These are phyloP conservation scores for Pimephales promelas DNA, from an alignment of 2,113 vertebrate species.

Conservation along the genomic window DNA sequence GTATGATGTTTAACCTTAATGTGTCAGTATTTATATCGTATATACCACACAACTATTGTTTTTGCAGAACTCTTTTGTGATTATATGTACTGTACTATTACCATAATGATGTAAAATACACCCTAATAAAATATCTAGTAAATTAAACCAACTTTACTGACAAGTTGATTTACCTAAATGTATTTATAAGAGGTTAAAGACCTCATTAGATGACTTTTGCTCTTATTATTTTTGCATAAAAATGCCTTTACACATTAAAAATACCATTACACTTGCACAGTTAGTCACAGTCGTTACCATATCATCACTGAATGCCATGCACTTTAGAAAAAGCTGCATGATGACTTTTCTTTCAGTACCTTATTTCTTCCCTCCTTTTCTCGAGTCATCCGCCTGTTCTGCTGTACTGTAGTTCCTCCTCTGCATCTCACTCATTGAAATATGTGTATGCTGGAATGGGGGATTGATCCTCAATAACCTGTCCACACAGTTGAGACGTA, in stretches of 20 bases:
- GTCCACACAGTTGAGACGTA: background rate
- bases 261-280: background rate
- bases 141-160: background rate
- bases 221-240: background rate
- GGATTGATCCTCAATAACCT: slow-evolving; percentile 25
- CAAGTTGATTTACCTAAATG: background rate
- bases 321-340: slow-evolving; percentile 66
- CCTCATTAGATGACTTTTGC: background rate
- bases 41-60: background rate
- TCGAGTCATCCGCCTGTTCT: slow-evolving; percentile 60
- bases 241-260: background rate
- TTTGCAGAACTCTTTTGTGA: background rate
- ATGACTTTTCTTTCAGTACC: slow-evolving; percentile 26
- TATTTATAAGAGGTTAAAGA: background rate
- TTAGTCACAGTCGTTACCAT: slow-evolving; percentile 56
- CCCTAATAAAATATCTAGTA: background rate
- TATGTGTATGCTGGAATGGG: slow-evolving; percentile 20
- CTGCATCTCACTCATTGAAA: slow-evolving; percentile 6
- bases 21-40: background rate
- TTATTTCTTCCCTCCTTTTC: background rate
- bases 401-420: slow-evolving; percentile 37
- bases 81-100: background rate
- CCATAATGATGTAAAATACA: background rate
- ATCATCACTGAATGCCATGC: slow-evolving; percentile 60
- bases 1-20: background rate